phyloP scores from a whole-genome alignment of 2,888 invertebrate species.

The Lypha dubia region DNA sequence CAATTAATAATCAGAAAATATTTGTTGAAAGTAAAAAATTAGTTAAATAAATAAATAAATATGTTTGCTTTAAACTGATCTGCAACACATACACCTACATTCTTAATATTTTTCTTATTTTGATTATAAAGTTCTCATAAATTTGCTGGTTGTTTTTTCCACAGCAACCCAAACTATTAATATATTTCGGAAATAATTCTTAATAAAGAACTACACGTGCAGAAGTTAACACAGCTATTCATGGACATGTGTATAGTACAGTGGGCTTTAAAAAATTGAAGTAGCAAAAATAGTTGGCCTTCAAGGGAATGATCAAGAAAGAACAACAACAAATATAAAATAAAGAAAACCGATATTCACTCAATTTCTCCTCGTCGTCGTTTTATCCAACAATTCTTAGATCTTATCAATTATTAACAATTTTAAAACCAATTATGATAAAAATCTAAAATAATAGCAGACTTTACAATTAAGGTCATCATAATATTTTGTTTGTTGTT shows the following conservation, averaged over 20 bases:
- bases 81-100: conserved; percentile 28
- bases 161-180: neutral
- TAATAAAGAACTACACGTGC: neutral
- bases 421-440: no score
- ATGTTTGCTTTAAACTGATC: neutral
- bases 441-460: no score
- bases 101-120: neutral
- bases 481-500: no score
- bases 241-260: neutral
- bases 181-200: conserved; percentile 30
- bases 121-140: no score
- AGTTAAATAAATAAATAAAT: neutral
- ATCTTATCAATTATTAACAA: no score
- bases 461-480: no score
- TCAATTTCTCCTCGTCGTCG: no score
- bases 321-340: no score
- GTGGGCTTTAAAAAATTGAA: neutral
- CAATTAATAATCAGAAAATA: neutral
- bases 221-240: neutral
- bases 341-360: no score
- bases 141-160: neutral
- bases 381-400: no score
- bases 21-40: neutral
- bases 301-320: no score
- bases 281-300: no score